These are phyloP conservation scores for Thecophora atra DNA, from an alignment of 2,888 invertebrate species.

Conservation along the genomic window DNA sequence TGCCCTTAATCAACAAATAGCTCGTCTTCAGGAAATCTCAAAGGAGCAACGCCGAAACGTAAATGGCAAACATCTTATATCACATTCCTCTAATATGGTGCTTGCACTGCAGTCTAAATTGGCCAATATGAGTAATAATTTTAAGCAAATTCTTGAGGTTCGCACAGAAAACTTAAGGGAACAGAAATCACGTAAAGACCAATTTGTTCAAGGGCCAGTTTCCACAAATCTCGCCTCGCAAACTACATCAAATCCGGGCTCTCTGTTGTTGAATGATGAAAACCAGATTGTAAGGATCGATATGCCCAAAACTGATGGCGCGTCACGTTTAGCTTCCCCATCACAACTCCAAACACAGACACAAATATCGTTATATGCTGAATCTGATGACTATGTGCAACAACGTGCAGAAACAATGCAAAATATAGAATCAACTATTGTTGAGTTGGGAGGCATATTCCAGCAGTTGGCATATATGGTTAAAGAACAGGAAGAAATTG, in stretches of 20 bases:
- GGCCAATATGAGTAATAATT: slow-evolving; percentile 96
- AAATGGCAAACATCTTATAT: slow-evolving; percentile 82
- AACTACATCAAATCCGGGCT: slow-evolving; percentile 68
- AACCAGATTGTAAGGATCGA: slow-evolving; percentile 87
- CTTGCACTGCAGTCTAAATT: slow-evolving; percentile 91
- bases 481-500: slow-evolving; percentile 85
- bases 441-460: slow-evolving; percentile 98
- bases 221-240: slow-evolving; percentile 70
- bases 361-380: slow-evolving; percentile 82
- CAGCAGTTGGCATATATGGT: slow-evolving; percentile 97
- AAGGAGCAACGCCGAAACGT: slow-evolving; percentile 73
- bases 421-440: slow-evolving; percentile 98
- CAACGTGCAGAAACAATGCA: slow-evolving; percentile 98
- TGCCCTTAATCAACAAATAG: slow-evolving; percentile 95
- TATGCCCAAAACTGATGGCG: slow-evolving; percentile 70
- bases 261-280: slow-evolving; percentile 67
- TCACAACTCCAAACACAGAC: slow-evolving; percentile 67
- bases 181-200: slow-evolving; percentile 92
- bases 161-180: slow-evolving; percentile 97
- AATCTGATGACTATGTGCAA: slow-evolving; percentile 89
- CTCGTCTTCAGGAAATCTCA: slow-evolving; percentile 85
- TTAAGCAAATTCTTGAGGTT: slow-evolving; percentile 97
- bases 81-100: slow-evolving; percentile 93
- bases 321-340: slow-evolving; percentile 64
- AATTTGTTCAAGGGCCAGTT: slow-evolving; percentile 71